Conservation (phyloP, 2,113 vertebrate genomes). For the Hylia prasina region DNA sequence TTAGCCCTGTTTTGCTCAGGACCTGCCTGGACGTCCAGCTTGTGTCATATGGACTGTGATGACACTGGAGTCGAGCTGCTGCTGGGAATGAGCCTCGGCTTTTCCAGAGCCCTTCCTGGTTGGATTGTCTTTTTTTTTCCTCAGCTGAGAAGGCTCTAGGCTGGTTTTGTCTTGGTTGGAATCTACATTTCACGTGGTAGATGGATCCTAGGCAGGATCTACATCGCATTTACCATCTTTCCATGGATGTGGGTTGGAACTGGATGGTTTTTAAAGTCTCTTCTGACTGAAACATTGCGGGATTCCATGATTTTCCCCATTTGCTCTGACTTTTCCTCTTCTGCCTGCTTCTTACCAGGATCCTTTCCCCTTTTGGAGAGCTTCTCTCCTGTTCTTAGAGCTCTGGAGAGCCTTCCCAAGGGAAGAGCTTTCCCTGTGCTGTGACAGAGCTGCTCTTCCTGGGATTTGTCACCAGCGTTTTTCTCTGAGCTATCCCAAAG, state of each 20-base stretch:
- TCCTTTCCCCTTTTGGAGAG: background rate
- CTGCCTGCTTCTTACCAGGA: background rate
- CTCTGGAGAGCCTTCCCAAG: background rate
- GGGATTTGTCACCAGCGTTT: accelerated
- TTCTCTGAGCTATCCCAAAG: background rate
- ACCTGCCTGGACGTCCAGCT: accelerated
- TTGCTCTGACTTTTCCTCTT: background rate
- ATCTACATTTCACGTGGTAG: background rate
- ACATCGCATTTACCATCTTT: accelerated
- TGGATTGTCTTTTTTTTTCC: background rate
- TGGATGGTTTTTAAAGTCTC: background rate
- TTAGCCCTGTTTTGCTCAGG: background rate
- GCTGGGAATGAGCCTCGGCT: background rate
- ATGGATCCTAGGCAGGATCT: background rate
- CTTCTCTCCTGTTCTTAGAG: background rate
- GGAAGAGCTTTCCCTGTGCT: background rate
- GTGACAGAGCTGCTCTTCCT: background rate
- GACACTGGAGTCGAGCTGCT: background rate
- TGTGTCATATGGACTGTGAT: accelerated
- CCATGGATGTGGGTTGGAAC: background rate
- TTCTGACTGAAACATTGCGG: background rate
- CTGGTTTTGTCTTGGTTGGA: background rate
- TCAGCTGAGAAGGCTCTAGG: accelerated
- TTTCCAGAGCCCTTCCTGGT: background rate
- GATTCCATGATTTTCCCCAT: accelerated